Conservation (phyloP, 1,140 invertebrate species). For the Penaeus indicus region DNA sequence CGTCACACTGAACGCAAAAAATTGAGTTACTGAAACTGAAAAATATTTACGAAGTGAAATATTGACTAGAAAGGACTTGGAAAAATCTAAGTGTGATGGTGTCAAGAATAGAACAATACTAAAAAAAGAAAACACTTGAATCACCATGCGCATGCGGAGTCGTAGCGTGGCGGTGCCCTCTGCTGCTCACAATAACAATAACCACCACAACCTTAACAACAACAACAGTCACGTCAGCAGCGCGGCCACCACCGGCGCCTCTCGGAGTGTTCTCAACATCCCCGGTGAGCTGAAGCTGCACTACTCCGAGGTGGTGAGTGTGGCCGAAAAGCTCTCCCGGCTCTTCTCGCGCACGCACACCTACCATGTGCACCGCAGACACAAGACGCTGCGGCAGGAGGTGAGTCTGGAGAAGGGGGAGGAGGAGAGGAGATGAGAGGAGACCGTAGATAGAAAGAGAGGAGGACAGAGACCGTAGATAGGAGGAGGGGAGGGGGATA, state of each 20-base stretch:
- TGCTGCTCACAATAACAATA: conserved; percentile 38
- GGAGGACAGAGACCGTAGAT: neutral
- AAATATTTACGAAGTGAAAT: no score
- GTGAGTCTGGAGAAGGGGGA: conserved; percentile 22
- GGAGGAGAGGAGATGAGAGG: neutral
- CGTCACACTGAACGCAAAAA: no score
- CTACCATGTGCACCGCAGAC: conserved; percentile 81
- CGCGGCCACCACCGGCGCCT: conserved; percentile 15
- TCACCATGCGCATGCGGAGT: conserved; percentile 60
- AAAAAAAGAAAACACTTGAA: no score
- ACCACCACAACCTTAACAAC: conserved; percentile 20
- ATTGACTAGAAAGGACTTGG: no score
- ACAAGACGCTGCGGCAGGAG: conserved; percentile 74
- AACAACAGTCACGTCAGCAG: conserved; percentile 33
- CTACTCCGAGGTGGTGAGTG: conserved; percentile 70
- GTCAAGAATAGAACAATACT: no score
- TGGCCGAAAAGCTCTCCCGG: conserved; percentile 80
- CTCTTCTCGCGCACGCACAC: conserved; percentile 78
- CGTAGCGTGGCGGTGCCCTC: conserved; percentile 35
- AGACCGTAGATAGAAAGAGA: neutral
- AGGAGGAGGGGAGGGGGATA: neutral
- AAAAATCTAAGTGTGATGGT: no score
- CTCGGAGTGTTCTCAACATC: conserved; percentile 69
- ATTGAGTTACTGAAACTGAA: no score
- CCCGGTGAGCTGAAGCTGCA: conserved; percentile 60